These are phyloP conservation scores for Narcine bancroftii DNA, from an alignment of 2,113 vertebrate species.

Conservation along the genomic window DNA sequence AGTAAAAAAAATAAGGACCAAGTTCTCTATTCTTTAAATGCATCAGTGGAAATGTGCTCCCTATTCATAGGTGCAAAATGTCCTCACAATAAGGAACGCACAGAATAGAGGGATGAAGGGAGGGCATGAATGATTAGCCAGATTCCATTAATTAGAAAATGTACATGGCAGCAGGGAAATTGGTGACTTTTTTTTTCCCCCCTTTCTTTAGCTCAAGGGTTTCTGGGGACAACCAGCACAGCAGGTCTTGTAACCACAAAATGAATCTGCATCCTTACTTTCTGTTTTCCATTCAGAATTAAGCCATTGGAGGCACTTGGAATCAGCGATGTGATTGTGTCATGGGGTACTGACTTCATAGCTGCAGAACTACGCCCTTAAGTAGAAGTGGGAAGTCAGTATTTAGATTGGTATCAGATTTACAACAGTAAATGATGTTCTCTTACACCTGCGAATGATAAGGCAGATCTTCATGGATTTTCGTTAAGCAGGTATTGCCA, in stretches of 20 bases:
- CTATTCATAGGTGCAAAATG: too few relatives aligned
- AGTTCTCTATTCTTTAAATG: too few relatives aligned
- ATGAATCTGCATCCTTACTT: background rate
- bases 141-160: background rate
- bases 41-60: too few relatives aligned
- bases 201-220: background rate
- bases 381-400: background rate
- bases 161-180: background rate
- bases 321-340: background rate
- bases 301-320: background rate
- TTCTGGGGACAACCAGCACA: background rate
- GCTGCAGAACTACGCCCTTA: background rate
- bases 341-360: background rate
- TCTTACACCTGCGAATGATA: background rate
- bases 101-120: too few relatives aligned
- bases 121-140: background rate
- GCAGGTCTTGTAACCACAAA: background rate
- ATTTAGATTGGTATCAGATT: background rate
- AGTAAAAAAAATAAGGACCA: too few relatives aligned
- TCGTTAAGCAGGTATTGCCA: background rate
- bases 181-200: background rate
- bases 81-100: too few relatives aligned
- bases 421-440: background rate
- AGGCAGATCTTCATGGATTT: background rate
- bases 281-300: background rate